Evolutionary conservation across 1,140 invertebrate genomes (phyloP), one percentile per base, ranked within the genome.

Genomic region (Scaptomyza montana): DNA sequence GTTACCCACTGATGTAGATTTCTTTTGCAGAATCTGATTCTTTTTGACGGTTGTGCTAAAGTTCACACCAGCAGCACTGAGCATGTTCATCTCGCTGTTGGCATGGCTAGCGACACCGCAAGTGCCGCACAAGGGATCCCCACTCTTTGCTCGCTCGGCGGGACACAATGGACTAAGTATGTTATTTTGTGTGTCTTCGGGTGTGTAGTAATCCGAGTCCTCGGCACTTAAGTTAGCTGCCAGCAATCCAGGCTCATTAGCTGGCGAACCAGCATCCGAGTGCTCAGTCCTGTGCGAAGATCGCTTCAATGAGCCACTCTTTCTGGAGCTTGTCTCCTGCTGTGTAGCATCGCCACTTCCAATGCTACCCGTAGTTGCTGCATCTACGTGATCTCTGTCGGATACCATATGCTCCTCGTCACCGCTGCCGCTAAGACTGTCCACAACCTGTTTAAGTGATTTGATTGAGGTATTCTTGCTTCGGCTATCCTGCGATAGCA

Each of bases 121-220:
- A 9, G 50, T 25, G 46, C 63, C 69, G 12, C 77, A 76, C 30
- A 89, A 39, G 0, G 77, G 74, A 75, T 91, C 90, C 0, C 86
- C 75, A 47, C 82, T 82, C 16, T 84, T 91, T 43, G 82, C 68
- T 41, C 75, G 89, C 71, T 80, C 75, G 56, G 90, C 71, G n/a
- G 92, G 81, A 45, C 91, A 92, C 45, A 93, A 91, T 28, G 93
- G 92, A 65, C 94, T 94, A 70, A 95, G 92, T 80, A 94, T 94
- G 54, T 93, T 93, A 51, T 94, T 94, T 62, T 93, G 93, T 41
- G 94, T 94, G 90, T 95, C 95, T 85, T 95, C 95, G 1, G 95
- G 95, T 3, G 95, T 95, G 92, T 95, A 95, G 92, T 95, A 95
- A 90, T 95, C 95, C 6, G 95, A 95, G 90, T 95, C 95, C 39